phyloP scores from a whole-genome alignment of 2,113 vertebrate genomes.

The Gopherus flavomarginatus region DNA sequence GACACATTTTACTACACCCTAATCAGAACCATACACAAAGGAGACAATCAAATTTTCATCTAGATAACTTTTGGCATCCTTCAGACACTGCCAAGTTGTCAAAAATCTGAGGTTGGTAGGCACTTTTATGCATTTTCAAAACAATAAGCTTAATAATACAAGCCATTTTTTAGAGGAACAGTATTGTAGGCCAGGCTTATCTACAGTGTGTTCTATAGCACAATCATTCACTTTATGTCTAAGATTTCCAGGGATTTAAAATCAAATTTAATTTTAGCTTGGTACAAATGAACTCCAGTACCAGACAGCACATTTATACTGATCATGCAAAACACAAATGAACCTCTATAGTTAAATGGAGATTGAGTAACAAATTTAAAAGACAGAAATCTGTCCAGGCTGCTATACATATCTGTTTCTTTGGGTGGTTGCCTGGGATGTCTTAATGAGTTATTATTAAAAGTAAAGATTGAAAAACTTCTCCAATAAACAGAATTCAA shows the following conservation, averaged over 20 bases:
- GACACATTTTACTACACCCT: neutral
- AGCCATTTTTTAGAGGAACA: conserved; percentile 2
- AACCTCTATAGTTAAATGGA: conserved; percentile 55
- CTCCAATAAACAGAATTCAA: conserved; percentile 47
- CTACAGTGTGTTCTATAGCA: conserved; percentile 2
- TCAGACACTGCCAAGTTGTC: conserved; percentile 23
- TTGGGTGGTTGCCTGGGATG: conserved; percentile 53
- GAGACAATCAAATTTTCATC: neutral
- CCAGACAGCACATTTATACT: conserved; percentile 33
- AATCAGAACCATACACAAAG: neutral
- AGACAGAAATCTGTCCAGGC: conserved; percentile 6
- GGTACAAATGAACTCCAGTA: conserved; percentile 39
- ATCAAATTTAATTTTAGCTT: conserved; percentile 68
- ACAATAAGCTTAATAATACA: neutral
- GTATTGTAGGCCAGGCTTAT: conserved; percentile 11
- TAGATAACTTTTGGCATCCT: neutral
- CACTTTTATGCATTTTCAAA: neutral
- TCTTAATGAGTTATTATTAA: conserved; percentile 28
- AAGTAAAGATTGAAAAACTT: conserved; percentile 32
- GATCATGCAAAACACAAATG: conserved; percentile 61
- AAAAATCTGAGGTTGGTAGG: conserved; percentile 2
- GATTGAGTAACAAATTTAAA: conserved; percentile 51
- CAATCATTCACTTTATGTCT: conserved; percentile 34
- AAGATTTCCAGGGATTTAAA: conserved; percentile 56
- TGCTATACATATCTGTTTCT: conserved; percentile 2